Percentiles rank a stretch among this genome's conserved stretches.
These are phyloP conservation scores for Linyphia triangularis DNA, from an alignment of 2,888 invertebrate genomes.

Conservation along the genomic window DNA sequence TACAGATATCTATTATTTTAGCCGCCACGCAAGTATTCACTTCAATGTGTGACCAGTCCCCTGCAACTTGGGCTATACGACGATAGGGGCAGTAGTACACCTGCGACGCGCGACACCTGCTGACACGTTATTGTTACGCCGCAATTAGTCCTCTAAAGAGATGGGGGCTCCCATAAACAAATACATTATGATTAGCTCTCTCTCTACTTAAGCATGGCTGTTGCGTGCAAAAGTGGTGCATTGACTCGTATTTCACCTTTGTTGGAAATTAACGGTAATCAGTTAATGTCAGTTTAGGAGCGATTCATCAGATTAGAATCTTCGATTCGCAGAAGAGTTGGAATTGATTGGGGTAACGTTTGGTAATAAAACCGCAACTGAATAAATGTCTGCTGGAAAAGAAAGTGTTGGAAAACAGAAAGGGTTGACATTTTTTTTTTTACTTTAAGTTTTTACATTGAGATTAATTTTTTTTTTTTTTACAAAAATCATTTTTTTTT, in stretches of 20 bases:
- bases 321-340: neutral
- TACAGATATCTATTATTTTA: too few relatives aligned
- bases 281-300: neutral
- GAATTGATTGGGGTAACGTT: neutral
- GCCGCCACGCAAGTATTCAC: too few relatives aligned
- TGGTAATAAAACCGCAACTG: neutral
- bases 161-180: constrained; percentile 71
- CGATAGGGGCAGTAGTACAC: constrained; percentile 60
- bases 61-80: too few relatives aligned
- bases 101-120: constrained; percentile 72
- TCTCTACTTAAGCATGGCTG: too few relatives aligned
- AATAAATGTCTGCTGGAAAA: too few relatives aligned
- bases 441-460: neutral
- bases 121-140: constrained; percentile 64
- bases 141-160: constrained; percentile 51
- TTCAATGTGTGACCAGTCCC: constrained; percentile 36
- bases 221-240: constrained; percentile 26
- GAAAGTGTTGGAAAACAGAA: neutral
- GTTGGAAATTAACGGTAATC: constrained; percentile 34
- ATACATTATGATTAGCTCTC: constrained; percentile 28
- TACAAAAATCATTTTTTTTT: too few relatives aligned
- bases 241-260: constrained; percentile 11
- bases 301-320: neutral
- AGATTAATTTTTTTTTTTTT: too few relatives aligned
- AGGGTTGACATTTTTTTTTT: neutral